Evolutionary conservation across 2,797 vertebrate species (phyloP).

Genomic region (Anguilla pacifica): DNA sequence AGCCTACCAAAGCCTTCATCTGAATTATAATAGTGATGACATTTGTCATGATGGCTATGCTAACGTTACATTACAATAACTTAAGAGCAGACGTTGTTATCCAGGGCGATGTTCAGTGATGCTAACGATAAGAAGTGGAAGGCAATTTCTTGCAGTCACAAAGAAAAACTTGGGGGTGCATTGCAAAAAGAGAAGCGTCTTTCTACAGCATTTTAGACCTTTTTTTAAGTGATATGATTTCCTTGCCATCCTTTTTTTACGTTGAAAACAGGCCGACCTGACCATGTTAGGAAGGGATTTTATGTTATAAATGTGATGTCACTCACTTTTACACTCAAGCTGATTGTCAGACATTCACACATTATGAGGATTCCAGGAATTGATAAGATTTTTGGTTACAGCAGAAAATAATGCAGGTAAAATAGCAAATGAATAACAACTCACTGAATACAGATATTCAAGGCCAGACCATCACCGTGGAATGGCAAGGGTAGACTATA

Average conservation of each 20-base stretch:
- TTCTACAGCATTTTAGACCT: not conserved
- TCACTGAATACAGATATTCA: no score
- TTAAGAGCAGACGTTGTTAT: not conserved
- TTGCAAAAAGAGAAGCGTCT: not conserved
- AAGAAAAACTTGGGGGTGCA: not conserved
- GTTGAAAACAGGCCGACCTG: not conserved
- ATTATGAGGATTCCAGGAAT: not conserved
- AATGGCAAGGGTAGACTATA: no score
- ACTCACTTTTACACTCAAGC: not conserved
- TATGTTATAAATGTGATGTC: not conserved
- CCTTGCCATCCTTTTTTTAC: not conserved
- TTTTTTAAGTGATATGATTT: not conserved
- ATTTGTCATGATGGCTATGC: not conserved
- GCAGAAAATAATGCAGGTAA: no score
- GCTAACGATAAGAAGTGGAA: not conserved
- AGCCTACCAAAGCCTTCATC: not conserved
- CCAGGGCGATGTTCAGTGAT: not conserved
- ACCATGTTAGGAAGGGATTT: not conserved
- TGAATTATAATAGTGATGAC: not conserved
- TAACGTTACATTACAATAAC: not conserved
- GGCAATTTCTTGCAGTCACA: not conserved
- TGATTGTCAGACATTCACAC: not conserved
- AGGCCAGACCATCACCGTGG: no score
- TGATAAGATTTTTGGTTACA: not conserved
- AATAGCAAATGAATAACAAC: no score